These are phyloP conservation scores for Pterobdella sp. DNA, from an alignment of 2,888 invertebrate genomes.

Conservation along the genomic window DNA sequence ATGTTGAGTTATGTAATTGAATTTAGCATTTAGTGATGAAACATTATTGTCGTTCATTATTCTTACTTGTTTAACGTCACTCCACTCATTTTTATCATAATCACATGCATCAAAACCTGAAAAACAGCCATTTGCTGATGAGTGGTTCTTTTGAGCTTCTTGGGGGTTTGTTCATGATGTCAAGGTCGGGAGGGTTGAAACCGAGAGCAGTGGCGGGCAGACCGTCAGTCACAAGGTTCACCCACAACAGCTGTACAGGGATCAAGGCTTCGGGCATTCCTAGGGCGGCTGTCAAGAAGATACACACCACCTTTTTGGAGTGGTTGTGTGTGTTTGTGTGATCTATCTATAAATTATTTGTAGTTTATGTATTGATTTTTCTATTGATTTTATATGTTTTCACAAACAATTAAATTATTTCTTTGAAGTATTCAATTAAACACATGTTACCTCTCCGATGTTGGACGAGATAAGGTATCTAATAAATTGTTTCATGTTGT, in stretches of 20 bases:
- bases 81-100: too few relatives aligned
- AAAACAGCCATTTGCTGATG: conserved; percentile 99
- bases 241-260: conserved; percentile 98
- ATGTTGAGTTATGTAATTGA: too few relatives aligned
- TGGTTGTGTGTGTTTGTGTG: too few relatives aligned
- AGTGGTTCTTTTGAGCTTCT: conserved; percentile 85
- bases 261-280: conserved; percentile 99
- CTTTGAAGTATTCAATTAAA: neutral
- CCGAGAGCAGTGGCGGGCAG: conserved; percentile 98
- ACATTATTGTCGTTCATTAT: too few relatives aligned
- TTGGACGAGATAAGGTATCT: conserved; percentile 99
- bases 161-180: conserved; percentile 99
- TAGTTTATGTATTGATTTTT: too few relatives aligned
- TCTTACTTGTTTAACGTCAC: too few relatives aligned
- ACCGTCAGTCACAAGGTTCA: conserved; percentile 90
- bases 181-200: conserved; percentile 98
- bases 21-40: too few relatives aligned
- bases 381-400: neutral
- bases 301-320: conserved; percentile 51
- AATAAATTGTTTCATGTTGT: conserved; percentile 99
- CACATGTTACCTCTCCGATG: conserved; percentile 73
- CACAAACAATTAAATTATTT: neutral
- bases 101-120: conserved; percentile 53
- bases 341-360: too few relatives aligned
- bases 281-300: conserved; percentile 98